phyloP scores from a whole-genome alignment of 2,797 vertebrate species.

The Gymnodraco acuticeps region DNA sequence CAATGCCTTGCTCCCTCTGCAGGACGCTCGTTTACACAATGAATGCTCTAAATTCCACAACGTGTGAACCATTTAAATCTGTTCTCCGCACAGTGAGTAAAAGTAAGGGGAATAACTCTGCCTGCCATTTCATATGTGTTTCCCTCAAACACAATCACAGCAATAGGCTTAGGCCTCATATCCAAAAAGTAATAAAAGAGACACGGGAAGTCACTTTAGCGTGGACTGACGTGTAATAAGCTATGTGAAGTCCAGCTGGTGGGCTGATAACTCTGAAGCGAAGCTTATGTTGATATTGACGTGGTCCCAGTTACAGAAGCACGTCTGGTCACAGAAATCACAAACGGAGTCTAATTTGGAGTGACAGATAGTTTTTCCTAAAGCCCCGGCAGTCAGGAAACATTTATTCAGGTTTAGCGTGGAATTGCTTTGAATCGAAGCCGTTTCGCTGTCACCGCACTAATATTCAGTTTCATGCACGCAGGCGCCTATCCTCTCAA shows the following conservation, averaged over 20 bases:
- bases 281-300: conserved; percentile 29
- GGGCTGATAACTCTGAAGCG: conserved; percentile 28
- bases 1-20: conserved; percentile 14
- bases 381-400: conserved; percentile 31
- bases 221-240: conserved; percentile 8
- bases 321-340: conserved; percentile 16
- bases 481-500: conserved; percentile 26
- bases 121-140: conserved; percentile 26
- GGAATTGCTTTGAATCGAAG: conserved; percentile 34
- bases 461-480: conserved; percentile 22
- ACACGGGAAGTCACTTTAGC: conserved; percentile 25
- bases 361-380: conserved; percentile 35
- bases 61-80: conserved; percentile 39
- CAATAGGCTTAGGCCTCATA: conserved; percentile 5
- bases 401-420: conserved; percentile 42
- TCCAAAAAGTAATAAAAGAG: conserved; percentile 22
- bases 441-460: conserved; percentile 34
- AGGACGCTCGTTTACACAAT: conserved; percentile 12
- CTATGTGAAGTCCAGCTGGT: conserved; percentile 19
- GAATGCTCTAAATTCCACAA: conserved; percentile 38
- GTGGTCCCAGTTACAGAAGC: conserved; percentile 30
- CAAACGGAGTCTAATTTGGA: conserved; percentile 38
- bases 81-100: conserved; percentile 18
- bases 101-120: conserved; percentile 19
- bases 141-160: conserved; percentile 36